Percentiles rank a stretch among this genome's conserved stretches.
These are phyloP conservation scores for Emmelina monodactyla DNA, from an alignment of 2,888 invertebrate species.

Conservation along the genomic window DNA sequence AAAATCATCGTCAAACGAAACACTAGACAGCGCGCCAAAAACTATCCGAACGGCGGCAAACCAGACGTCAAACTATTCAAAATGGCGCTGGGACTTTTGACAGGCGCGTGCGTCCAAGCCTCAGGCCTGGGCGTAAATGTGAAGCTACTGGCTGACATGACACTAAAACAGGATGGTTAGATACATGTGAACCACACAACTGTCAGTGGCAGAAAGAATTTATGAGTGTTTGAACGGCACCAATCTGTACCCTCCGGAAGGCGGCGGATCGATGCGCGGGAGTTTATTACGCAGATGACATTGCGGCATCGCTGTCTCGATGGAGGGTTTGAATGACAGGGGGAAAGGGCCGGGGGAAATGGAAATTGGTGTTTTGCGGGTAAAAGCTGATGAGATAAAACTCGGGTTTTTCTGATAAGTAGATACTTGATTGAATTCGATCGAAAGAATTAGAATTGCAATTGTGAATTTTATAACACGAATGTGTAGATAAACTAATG, in stretches of 20 bases:
- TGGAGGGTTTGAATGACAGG: too few species aligned
- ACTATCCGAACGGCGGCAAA: conserved; percentile 15
- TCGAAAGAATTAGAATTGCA: too few species aligned
- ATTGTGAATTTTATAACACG: too few species aligned
- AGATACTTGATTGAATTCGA: too few species aligned
- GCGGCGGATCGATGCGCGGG: conserved; percentile 27
- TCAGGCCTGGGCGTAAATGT: conserved; percentile 46
- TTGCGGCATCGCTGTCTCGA: conserved; percentile 18
- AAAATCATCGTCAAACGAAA: conserved; percentile 18
- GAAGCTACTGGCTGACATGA: conserved; percentile 23
- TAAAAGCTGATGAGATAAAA: too few species aligned
- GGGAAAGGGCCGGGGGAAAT: too few species aligned
- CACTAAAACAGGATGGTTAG: conserved; percentile 27
- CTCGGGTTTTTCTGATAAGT: too few species aligned
- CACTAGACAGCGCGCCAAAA: conserved; percentile 14
- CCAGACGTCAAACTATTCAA: conserved; percentile 24
- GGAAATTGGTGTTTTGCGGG: too few species aligned
- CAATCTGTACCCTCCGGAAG: conserved; percentile 47
- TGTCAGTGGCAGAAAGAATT: conserved; percentile 61
- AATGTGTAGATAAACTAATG: too few species aligned
- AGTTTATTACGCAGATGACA: conserved; percentile 22
- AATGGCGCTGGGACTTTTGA: conserved; percentile 26
- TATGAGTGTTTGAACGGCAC: conserved; percentile 35
- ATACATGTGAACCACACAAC: conserved; percentile 45
- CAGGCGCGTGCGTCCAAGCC: conserved; percentile 36